A percentile compares a stretch with the other conserved stretches of the same genome.
Evolutionary conservation across 2,888 invertebrate genomes (phyloP).

Genomic region (Macrophya annulata): DNA sequence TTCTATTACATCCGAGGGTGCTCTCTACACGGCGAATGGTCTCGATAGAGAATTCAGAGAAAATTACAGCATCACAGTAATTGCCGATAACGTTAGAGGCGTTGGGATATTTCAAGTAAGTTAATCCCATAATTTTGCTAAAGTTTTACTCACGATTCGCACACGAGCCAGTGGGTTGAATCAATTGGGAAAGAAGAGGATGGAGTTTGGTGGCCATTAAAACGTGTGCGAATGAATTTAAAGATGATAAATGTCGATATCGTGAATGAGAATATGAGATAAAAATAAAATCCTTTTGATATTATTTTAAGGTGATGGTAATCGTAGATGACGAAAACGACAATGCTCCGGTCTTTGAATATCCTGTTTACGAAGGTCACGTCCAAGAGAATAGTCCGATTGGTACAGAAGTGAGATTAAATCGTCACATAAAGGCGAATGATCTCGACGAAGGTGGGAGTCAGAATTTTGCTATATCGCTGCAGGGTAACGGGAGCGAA

Average conservation of each 20-base stretch:
- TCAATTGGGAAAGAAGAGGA: background rate
- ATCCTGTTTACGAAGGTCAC: constrained; percentile 87
- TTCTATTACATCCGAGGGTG: constrained; percentile 89
- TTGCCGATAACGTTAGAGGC: constrained; percentile 89
- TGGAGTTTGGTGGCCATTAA: background rate
- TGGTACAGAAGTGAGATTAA: constrained; percentile 87
- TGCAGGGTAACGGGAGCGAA: constrained; percentile 89
- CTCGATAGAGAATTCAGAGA: constrained; percentile 89
- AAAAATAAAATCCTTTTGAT: background rate
- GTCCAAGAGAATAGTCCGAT: constrained; percentile 89
- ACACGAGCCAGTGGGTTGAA: background rate
- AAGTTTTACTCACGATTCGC: background rate
- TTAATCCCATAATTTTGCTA: constrained; percentile 39
- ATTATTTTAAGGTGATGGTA: constrained; percentile 82
- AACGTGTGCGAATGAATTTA: background rate
- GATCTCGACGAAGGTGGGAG: constrained; percentile 88
- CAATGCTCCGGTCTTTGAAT: constrained; percentile 91
- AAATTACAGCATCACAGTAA: constrained; percentile 89
- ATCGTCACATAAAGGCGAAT: constrained; percentile 85
- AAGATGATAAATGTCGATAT: background rate
- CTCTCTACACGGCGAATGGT: constrained; percentile 88
- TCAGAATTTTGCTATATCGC: constrained; percentile 85
- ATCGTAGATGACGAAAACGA: constrained; percentile 94
- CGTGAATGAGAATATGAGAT: background rate
- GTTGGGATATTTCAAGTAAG: constrained; percentile 87